Base-by-base conservation (phyloP, 2,888 invertebrate species). In the Xylota segnis region DNA sequence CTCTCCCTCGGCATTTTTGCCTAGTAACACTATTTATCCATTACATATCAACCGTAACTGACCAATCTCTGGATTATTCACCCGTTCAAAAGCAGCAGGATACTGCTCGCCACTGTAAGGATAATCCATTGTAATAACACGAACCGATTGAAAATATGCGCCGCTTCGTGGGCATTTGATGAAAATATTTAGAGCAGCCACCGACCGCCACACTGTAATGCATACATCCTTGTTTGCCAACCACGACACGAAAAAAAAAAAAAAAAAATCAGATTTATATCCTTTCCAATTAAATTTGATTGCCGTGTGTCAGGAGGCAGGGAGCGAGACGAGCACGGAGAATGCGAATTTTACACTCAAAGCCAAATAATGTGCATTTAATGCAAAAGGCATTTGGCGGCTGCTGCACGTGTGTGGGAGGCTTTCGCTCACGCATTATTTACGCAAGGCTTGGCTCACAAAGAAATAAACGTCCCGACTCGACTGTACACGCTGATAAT, bases 281-380 rank as follows among this genome's bases (percentile, higher is more conserved):
- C 32, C 43, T 23, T 56, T 74, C 18, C 74, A 74, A 74, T 74
- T 63, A 32, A 74, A 45, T 74, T 74, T 63, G 54, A 74, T 54
- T 63, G 74, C 23, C 14, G 27, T 14, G 29, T 29, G 6, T 10
- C 45, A 14, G 52, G 5, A 16, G 12, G 4, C 43, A 10, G 10
- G 10, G 5, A 52, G 52, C 52, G 27, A 6, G 23, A 4, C 52
- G 29, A 12, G 10, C 29, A 18, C 34, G 23, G 50, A 50, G 66
- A 40, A 66, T 66, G 50, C 43, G 27, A 71, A 74, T 45, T 75
- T 65, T 75, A 65, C 75, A 54, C 56, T 45, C 59, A 50, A 52
- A 68, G 50, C 43, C 52, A 68, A 77, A 59, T 68, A 59, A 43
- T 27, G 54, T 27, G 75, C 47, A 37, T 58, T 66, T 58, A 58